These are phyloP conservation scores for Cervus canadensis DNA, from an alignment of 2,113 vertebrate species.

Conservation along the genomic window DNA sequence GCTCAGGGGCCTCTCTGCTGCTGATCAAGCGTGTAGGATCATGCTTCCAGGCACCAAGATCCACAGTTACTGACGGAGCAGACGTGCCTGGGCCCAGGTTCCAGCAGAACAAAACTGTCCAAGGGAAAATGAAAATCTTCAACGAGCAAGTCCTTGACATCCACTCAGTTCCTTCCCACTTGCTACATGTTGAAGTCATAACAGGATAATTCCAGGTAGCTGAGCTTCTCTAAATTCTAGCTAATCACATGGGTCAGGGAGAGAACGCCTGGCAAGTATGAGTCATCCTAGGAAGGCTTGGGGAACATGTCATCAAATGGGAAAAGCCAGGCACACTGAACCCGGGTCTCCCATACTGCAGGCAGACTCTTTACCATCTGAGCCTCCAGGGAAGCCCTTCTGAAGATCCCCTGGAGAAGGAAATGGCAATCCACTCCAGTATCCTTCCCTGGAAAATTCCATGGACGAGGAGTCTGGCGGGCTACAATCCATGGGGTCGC, in stretches of 20 bases:
- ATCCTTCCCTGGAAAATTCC: not conserved
- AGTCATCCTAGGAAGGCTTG: not conserved
- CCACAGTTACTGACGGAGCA: fast-evolving
- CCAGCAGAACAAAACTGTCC: not conserved
- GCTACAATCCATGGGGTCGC: not conserved
- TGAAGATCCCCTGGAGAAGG: not conserved
- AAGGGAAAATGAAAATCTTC: not conserved
- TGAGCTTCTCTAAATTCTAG: fast-evolving
- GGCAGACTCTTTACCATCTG: not conserved
- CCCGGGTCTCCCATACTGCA: not conserved
- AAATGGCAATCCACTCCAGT: not conserved
- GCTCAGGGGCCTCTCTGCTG: too few relatives aligned
- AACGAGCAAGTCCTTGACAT: fast-evolving
- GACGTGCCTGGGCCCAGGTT: not conserved
- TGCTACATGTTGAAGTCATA: fast-evolving
- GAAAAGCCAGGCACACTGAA: fast-evolving
- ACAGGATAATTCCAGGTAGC: not conserved
- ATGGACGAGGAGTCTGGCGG: not conserved
- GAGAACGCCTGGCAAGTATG: fast-evolving
- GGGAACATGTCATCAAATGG: not conserved
- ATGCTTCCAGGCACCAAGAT: not conserved
- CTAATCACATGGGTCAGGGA: fast-evolving
- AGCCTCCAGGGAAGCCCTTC: not conserved
- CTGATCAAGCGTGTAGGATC: too few relatives aligned
- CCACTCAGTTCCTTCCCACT: fast-evolving